Evolutionary conservation across 2,888 invertebrate species (phyloP).

Genomic region (Enchytraeus crypticus): DNA sequence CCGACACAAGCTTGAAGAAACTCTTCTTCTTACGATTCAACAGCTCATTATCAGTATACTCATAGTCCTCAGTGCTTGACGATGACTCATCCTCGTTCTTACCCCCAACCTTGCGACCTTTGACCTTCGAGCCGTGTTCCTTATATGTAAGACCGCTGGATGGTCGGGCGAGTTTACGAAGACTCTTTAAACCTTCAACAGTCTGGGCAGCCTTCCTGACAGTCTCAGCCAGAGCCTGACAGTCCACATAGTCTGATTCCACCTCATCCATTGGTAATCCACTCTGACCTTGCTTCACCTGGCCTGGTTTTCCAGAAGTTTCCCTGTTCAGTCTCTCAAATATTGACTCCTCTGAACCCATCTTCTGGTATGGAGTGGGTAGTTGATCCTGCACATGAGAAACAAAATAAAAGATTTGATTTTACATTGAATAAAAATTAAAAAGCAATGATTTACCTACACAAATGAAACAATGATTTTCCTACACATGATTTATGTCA

Average conservation of each 20-base stretch:
- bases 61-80: constrained; percentile 22
- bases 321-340: background rate
- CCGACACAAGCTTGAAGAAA: constrained; percentile 20
- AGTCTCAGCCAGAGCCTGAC: background rate
- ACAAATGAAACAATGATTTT: too few relatives aligned
- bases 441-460: too few relatives aligned
- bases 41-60: constrained; percentile 16
- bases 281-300: too few relatives aligned
- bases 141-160: background rate
- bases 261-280: background rate
- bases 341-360: background rate
- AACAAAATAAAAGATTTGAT: too few relatives aligned
- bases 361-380: background rate
- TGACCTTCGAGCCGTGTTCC: background rate
- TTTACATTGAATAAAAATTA: too few relatives aligned
- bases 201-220: background rate
- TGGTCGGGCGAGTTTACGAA: background rate
- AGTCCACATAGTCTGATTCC: background rate
- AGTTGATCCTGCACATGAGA: background rate
- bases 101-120: background rate
- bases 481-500: too few relatives aligned
- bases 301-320: background rate
- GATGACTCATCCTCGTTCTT: background rate
- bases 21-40: constrained; percentile 20
- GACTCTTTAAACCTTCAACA: background rate